phyloP scores from a whole-genome alignment of 2,888 invertebrate genomes.

The Nezara viridula region DNA sequence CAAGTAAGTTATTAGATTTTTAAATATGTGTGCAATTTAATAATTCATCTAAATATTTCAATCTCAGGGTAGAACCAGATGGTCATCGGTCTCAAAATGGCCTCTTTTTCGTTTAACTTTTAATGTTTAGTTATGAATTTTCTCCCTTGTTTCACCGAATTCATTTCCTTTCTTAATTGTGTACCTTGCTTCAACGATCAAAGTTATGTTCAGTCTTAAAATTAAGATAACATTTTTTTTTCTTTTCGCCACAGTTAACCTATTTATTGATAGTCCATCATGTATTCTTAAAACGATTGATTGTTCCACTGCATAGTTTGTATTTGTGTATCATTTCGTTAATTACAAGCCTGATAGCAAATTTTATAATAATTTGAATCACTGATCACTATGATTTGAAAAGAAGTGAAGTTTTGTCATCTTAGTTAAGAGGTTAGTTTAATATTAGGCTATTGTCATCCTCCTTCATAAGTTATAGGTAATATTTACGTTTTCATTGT shows the following conservation, averaged over 20 bases:
- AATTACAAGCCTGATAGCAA: neutral
- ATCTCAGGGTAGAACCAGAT: neutral
- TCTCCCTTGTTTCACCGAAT: neutral
- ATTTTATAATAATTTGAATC: neutral
- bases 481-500: neutral
- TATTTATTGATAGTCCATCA: constrained; percentile 46
- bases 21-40: neutral
- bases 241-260: neutral
- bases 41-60: neutral
- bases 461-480: neutral
- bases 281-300: constrained; percentile 3
- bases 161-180: neutral
- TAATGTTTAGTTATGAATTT: neutral
- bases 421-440: neutral
- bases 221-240: neutral
- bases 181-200: neutral
- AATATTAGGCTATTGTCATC: neutral
- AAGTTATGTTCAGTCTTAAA: neutral
- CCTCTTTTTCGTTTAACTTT: constrained; percentile 47
- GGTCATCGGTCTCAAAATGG: constrained; percentile 51
- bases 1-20: constrained; percentile 30
- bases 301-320: neutral
- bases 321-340: constrained; percentile 10
- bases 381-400: neutral
- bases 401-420: neutral